These are phyloP conservation scores for Dinomys branickii DNA, from an alignment of 2,113 vertebrate genomes.

Conservation along the genomic window DNA sequence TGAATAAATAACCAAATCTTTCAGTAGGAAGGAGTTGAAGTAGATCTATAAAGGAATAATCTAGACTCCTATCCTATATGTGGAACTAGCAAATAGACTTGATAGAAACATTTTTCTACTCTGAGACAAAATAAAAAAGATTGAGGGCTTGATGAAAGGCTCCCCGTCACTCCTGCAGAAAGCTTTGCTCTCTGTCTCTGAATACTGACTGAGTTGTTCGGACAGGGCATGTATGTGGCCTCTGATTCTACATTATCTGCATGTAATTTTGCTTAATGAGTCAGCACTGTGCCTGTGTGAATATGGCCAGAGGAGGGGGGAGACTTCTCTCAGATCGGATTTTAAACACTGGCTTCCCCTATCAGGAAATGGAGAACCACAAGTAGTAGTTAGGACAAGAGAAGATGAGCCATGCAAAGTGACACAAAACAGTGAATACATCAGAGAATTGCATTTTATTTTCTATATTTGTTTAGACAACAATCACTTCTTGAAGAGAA, in stretches of 20 bases:
- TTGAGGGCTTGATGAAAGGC: not conserved
- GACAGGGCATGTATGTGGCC: not conserved
- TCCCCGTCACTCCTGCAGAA: not conserved
- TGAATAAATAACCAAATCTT: not conserved
- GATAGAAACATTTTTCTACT: not conserved
- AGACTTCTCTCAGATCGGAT: not conserved
- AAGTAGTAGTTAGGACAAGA: not conserved
- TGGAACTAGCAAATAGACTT: not conserved
- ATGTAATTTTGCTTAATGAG: conserved; percentile 7
- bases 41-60: not conserved
- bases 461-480: not conserved
- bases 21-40: not conserved
- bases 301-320: not conserved
- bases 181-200: not conserved
- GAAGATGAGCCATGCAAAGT: not conserved
- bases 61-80: not conserved
- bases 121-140: not conserved
- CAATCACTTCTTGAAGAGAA: not conserved
- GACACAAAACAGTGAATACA: not conserved
- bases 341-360: not conserved
- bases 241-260: not conserved
- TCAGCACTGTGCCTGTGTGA: not conserved
- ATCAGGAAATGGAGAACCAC: not conserved
- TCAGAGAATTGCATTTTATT: not conserved
- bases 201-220: not conserved